Conservation (phyloP, 2,797 vertebrate species). For the Leptatherina wallacei region DNA sequence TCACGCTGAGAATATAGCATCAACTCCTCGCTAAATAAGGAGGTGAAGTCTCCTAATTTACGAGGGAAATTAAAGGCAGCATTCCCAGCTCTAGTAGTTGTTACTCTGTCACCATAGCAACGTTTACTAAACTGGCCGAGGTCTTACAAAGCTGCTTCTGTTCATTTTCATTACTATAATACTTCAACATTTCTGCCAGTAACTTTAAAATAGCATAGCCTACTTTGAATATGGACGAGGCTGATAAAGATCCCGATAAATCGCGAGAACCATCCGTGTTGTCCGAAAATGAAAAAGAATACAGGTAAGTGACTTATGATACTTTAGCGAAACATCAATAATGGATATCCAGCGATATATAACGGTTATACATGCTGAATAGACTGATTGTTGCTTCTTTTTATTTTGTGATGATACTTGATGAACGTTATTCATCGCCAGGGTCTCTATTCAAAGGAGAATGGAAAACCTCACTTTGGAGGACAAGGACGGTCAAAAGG, state of each 20-base stretch:
- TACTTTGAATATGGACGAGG: conserved; percentile 45
- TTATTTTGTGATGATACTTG: not conserved
- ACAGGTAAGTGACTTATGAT: conserved; percentile 51
- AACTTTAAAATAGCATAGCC: not conserved
- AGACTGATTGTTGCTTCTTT: not conserved
- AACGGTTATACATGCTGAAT: not conserved
- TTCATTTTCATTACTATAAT: not conserved
- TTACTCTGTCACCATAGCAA: conserved; percentile 55
- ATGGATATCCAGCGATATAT: too few species aligned
- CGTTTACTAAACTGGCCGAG: conserved; percentile 19
- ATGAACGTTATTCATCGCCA: not conserved
- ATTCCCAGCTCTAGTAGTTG: not conserved
- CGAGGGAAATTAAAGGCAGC: conserved; percentile 35
- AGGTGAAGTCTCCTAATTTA: not conserved
- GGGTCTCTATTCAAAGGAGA: conserved; percentile 1
- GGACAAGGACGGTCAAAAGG: conserved; percentile 70
- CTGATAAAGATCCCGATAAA: not conserved
- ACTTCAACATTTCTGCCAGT: too few species aligned
- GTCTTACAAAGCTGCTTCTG: not conserved
- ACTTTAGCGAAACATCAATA: not conserved
- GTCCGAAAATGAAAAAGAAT: conserved; percentile 61
- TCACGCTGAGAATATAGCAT: not conserved
- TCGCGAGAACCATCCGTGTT: conserved; percentile 38
- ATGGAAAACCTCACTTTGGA: not conserved
- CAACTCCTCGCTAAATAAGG: not conserved